Base-by-base conservation (phyloP, 2,888 invertebrate species). In the Lepidochitona cinerea region DNA sequence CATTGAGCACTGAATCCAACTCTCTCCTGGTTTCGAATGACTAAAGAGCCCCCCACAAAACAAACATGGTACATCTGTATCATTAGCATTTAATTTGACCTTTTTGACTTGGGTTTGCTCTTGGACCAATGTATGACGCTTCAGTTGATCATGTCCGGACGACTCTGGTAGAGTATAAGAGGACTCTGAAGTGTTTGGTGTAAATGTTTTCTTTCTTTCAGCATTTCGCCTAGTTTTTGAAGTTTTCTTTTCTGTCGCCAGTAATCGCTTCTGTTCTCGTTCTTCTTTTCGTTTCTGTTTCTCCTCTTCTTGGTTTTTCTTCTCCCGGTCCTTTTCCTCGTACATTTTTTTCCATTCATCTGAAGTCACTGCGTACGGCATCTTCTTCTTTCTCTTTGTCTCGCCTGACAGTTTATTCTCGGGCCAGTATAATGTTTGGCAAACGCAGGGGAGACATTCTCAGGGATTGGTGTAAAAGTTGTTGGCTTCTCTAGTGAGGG, bases 391-490 rank as follows among this genome's bases (percentile, higher is more conserved):
- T 26, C 59, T 29, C 29, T 59, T 59, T 29, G 59, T 23, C 7
- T 54, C 54, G 9, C 9, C 41, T n/a, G n/a, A 41, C 9, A n/a
- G 49, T 59, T 59, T 41, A 23, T 66, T 33, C 37, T 14, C 9
- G 35, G 66, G 66, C 35, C 66, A 66, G 37, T 36, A 66, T 37
- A 66, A 29, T 66, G 66, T n/a, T 66, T 66, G 9, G 37, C 14
- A 35, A 66, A 36, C 14, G 37, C 66, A 18, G 66, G 66, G 9
- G 37, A 66, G 14, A 59, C 59, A 29, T n/a, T n/a, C n/a, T n/a
- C n/a, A n/a, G n/a, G n/a, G n/a, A n/a, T n/a, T n/a, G n/a, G n/a
- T n/a, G n/a, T n/a, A n/a, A n/a, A n/a, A n/a, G n/a, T n/a, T n/a
- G n/a, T n/a, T n/a, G n/a, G n/a, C n/a, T n/a, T n/a, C n/a, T n/a